Percentiles rank a stretch among this genome's conserved stretches.
These are phyloP conservation scores for Paraescarpia echinospica DNA, from an alignment of 1,140 invertebrate genomes.

Conservation along the genomic window DNA sequence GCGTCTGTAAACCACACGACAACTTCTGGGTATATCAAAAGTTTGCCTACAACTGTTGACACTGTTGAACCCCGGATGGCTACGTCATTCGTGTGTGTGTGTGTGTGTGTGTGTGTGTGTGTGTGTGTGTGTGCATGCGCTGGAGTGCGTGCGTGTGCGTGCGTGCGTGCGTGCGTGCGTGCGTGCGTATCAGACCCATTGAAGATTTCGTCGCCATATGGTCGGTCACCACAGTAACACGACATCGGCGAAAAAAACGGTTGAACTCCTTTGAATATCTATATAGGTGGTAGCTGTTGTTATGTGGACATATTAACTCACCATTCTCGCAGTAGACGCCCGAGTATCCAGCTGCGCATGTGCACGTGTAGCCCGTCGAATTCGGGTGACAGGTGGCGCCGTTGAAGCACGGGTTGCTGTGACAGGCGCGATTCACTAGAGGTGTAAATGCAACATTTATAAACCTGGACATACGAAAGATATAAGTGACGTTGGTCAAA, in stretches of 20 bases:
- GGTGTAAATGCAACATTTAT: neutral
- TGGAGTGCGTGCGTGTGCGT: too few species aligned
- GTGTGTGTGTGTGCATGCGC: too few species aligned
- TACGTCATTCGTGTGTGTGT: neutral
- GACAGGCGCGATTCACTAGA: neutral
- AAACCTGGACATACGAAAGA: neutral
- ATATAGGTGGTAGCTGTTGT: neutral
- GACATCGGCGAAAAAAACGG: neutral
- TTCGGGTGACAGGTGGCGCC: constrained; percentile 74
- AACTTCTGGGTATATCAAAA: constrained; percentile 73
- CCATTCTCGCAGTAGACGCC: constrained; percentile 48
- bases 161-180: too few species aligned
- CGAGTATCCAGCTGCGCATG: constrained; percentile 70
- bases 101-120: neutral
- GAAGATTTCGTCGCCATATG: too few species aligned
- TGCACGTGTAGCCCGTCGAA: constrained; percentile 63
- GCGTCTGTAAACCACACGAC: constrained; percentile 73
- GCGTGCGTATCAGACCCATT: too few species aligned
- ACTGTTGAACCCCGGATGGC: neutral
- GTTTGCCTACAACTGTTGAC: neutral
- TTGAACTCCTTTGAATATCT: neutral
- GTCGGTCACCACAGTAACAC: too few species aligned
- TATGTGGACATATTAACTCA: neutral
- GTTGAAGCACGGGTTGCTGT: constrained; percentile 71
- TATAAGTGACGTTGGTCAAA: neutral